Evolutionary conservation across 2,888 invertebrate genomes (phyloP).

Genomic region (Tineola bisselliella): DNA sequence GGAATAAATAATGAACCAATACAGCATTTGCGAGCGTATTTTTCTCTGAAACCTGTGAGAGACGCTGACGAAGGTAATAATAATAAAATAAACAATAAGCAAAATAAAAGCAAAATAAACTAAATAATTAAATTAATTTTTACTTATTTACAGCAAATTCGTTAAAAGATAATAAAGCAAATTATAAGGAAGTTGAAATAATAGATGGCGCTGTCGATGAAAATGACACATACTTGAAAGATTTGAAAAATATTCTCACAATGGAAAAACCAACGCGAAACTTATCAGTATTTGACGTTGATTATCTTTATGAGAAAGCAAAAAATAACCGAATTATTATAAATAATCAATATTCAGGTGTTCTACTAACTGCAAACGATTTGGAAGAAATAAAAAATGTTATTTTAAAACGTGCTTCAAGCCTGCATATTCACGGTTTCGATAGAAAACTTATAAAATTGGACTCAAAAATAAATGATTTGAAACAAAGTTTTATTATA

Average conservation of each 20-base stretch:
- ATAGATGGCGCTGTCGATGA: constrained; percentile 43
- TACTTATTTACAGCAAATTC: no score
- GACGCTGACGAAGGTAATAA: background rate
- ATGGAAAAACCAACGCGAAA: constrained; percentile 26
- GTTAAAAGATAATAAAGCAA: constrained; percentile 22
- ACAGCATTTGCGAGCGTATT: constrained; percentile 46
- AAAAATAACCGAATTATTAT: constrained; percentile 25
- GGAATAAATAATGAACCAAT: constrained; percentile 21
- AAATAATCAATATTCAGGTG: constrained; percentile 27
- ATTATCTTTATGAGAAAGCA: constrained; percentile 44
- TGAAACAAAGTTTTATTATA: background rate
- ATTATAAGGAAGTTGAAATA: constrained; percentile 48
- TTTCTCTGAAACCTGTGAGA: constrained; percentile 33
- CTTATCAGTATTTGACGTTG: constrained; percentile 35
- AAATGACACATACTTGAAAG: constrained; percentile 46
- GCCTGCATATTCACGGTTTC: constrained; percentile 31
- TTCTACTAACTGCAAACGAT: constrained; percentile 37
- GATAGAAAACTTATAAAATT: constrained; percentile 30
- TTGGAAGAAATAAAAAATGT: constrained; percentile 43
- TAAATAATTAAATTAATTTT: constrained; percentile 26
- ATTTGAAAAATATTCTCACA: constrained; percentile 37
- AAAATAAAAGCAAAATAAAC: no score
- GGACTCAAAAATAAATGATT: background rate
- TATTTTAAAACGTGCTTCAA: constrained; percentile 38
- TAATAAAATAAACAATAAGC: no score